phyloP scores from a whole-genome alignment of 92 coral and sea anemone genomes.

The Zoanthus sociatus region DNA sequence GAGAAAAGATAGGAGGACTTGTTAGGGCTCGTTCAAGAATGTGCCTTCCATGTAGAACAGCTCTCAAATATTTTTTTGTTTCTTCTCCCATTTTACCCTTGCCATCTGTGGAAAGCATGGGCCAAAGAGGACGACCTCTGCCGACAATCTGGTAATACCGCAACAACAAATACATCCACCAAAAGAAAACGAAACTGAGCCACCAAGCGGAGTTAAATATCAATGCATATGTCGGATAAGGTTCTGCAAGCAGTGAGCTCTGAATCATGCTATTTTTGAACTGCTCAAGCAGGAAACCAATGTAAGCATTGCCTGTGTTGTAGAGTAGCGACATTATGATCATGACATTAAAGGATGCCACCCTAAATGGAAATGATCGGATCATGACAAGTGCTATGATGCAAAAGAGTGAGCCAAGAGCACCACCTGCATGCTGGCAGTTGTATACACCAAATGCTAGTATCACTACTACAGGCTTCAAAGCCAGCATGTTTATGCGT shows the following conservation, averaged over 20 bases:
- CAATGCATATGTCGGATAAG: slow-evolving; percentile 81
- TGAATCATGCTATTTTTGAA: slow-evolving; percentile 65
- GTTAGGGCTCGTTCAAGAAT: slow-evolving; percentile 92
- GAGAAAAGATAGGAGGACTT: slow-evolving; percentile 94
- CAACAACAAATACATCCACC: slow-evolving; percentile 80
- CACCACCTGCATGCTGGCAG: slow-evolving; percentile 84
- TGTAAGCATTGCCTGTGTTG: slow-evolving; percentile 82
- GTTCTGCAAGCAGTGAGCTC: slow-evolving; percentile 85
- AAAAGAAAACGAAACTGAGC: slow-evolving; percentile 70
- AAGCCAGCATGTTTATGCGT: slow-evolving; percentile 71
- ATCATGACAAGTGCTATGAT: slow-evolving; percentile 88
- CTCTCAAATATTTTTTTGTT: slow-evolving; percentile 94
- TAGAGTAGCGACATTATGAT: slow-evolving; percentile 80
- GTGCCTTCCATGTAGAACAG: slow-evolving; percentile 94
- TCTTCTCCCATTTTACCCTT: slow-evolving; percentile 85
- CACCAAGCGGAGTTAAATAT: slow-evolving; percentile 71
- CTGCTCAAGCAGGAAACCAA: slow-evolving; percentile 85
- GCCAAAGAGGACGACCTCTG: slow-evolving; percentile 86
- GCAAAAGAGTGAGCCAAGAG: slow-evolving; percentile 86
- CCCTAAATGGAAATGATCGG: slow-evolving; percentile 86
- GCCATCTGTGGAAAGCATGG: slow-evolving; percentile 85
- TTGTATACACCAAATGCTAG: slow-evolving; percentile 81
- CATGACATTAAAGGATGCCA: slow-evolving; percentile 90
- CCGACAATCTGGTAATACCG: slow-evolving; percentile 75
- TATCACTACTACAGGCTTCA: slow-evolving; percentile 78